Percentiles rank a stretch among this genome's conserved stretches.
phyloP scores from a whole-genome alignment of 2,888 invertebrate species.

The Iselma pallidipennis region DNA sequence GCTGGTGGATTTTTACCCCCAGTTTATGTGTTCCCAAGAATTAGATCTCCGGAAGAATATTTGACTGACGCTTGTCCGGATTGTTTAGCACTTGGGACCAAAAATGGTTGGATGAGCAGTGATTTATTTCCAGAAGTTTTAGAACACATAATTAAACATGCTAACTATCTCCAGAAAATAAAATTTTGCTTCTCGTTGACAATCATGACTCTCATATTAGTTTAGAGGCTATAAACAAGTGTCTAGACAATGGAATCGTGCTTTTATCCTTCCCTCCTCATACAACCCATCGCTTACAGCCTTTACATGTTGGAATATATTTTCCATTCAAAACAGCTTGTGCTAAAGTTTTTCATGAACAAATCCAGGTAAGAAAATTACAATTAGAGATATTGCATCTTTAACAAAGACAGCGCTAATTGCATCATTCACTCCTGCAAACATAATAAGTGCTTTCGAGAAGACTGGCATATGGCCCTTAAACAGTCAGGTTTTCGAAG shows the following conservation, averaged over 20 bases:
- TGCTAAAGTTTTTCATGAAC: slow-evolving; percentile 26
- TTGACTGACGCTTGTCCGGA: slow-evolving; percentile 20
- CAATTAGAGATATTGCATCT: slow-evolving; percentile 25
- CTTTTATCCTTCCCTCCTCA: slow-evolving; percentile 46
- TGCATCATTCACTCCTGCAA: slow-evolving; percentile 17
- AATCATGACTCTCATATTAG: slow-evolving; percentile 45
- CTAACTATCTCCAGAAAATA: slow-evolving; percentile 29
- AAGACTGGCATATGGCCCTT: slow-evolving; percentile 35
- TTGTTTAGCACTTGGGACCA: slow-evolving; percentile 19
- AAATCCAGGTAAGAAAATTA: slow-evolving; percentile 38
- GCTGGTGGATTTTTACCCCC: slow-evolving; percentile 26
- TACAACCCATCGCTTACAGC: slow-evolving; percentile 43
- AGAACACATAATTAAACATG: slow-evolving; percentile 34
- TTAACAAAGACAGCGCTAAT: slow-evolving; percentile 24
- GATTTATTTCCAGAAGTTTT: slow-evolving; percentile 35
- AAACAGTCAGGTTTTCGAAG: slow-evolving; percentile 28
- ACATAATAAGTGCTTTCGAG: slow-evolving; percentile 30
- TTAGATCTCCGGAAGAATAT: slow-evolving; percentile 21
- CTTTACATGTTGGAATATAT: slow-evolving; percentile 38
- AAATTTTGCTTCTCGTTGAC: slow-evolving; percentile 37
- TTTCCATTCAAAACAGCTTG: slow-evolving; percentile 41
- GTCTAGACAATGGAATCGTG: slow-evolving; percentile 45
- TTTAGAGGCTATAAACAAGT: slow-evolving; percentile 39
- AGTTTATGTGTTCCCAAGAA: slow-evolving; percentile 29
- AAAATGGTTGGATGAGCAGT: slow-evolving; percentile 20